Conservation (phyloP, 2,888 invertebrate species). For the Microchrysa polita region DNA sequence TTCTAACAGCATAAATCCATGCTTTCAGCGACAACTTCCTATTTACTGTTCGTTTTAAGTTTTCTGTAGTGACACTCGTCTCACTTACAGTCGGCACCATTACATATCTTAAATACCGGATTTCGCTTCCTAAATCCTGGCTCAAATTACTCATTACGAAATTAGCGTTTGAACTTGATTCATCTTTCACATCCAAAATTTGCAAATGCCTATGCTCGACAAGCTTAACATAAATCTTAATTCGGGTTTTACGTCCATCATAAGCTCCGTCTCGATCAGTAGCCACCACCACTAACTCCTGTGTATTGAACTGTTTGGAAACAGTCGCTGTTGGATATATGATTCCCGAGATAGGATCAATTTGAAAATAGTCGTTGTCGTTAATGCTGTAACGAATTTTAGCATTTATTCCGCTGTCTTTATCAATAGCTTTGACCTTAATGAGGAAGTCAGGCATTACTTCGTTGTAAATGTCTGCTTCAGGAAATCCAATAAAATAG, state of each 20-base stretch:
- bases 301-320: conserved; percentile 46
- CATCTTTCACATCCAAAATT: conserved; percentile 51
- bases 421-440: conserved; percentile 53
- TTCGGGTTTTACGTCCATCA: conserved; percentile 50
- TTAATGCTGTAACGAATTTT: conserved; percentile 53
- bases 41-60: neutral
- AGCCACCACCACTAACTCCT: conserved; percentile 53
- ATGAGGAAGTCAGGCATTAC: conserved; percentile 54
- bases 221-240: conserved; percentile 51
- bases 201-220: conserved; percentile 50
- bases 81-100: conserved; percentile 42
- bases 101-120: conserved; percentile 49
- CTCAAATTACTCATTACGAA: conserved; percentile 47
- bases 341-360: conserved; percentile 53
- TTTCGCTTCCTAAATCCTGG: conserved; percentile 43
- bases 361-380: conserved; percentile 54
- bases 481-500: conserved; percentile 55
- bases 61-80: neutral
- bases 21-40: conserved; percentile 47
- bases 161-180: conserved; percentile 41
- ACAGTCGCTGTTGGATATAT: conserved; percentile 53
- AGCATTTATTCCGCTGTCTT: conserved; percentile 54
- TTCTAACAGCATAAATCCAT: conserved; percentile 54
- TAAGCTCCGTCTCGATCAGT: conserved; percentile 54
- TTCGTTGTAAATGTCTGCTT: conserved; percentile 48